Evolutionary conservation across 2,113 vertebrate species (phyloP).

Genomic region (Paradoxurus hermaphroditus): DNA sequence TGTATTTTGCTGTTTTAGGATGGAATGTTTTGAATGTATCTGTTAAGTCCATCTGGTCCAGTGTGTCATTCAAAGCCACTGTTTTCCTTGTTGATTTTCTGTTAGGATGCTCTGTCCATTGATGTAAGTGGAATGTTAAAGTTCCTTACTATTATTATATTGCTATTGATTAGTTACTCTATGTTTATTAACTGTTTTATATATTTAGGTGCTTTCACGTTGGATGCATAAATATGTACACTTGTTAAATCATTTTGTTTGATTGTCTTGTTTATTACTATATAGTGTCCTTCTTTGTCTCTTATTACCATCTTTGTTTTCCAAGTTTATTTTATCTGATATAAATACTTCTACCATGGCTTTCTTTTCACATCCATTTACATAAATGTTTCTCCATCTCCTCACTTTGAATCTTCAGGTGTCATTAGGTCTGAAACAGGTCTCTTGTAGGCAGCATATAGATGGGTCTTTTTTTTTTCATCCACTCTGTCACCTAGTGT

Average conservation of each 20-base stretch:
- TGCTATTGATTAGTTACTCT: not conserved
- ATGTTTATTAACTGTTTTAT: not conserved
- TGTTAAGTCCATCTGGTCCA: not conserved
- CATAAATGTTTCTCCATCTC: not conserved
- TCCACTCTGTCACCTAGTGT: not conserved
- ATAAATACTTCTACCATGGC: not conserved
- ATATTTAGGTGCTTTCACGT: not conserved
- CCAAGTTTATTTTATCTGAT: not conserved
- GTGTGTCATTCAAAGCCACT: not conserved
- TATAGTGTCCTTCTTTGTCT: not conserved
- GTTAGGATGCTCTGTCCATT: not conserved
- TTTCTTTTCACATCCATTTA: not conserved
- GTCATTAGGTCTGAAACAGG: not conserved
- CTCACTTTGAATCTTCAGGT: not conserved
- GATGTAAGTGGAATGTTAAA: not conserved
- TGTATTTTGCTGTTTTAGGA: not conserved
- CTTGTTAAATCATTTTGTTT: not conserved
- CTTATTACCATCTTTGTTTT: not conserved
- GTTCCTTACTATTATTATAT: not conserved
- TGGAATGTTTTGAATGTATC: not conserved
- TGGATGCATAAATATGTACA: not conserved
- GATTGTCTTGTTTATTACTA: not conserved
- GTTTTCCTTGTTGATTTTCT: not conserved
- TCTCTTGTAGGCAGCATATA: not conserved
- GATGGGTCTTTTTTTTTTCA: not conserved